Percentiles rank a stretch among this genome's conserved stretches.
Evolutionary conservation across 2,113 vertebrate species (phyloP).

Genomic region (Regulus satrapa): DNA sequence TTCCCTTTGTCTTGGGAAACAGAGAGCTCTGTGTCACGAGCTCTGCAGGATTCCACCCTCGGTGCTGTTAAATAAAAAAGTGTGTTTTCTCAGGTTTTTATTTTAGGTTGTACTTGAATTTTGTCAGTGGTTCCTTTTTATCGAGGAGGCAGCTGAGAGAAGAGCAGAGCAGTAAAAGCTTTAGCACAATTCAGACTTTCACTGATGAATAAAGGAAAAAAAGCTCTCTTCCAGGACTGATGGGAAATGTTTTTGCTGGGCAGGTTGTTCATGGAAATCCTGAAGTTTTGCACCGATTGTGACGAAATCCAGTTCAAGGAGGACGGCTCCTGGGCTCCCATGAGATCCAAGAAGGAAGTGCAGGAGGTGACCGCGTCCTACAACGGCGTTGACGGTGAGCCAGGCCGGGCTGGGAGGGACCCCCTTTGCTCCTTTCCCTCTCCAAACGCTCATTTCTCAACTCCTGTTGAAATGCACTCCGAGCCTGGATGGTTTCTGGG

Average conservation of each 20-base stretch:
- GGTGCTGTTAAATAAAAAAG: background rate
- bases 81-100: background rate
- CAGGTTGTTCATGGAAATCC: constrained; percentile 98
- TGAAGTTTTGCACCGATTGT: constrained; percentile 94
- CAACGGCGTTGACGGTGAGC: constrained; percentile 90
- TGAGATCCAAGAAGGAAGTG: constrained; percentile 95
- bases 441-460: background rate
- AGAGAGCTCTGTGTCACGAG: background rate
- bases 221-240: background rate
- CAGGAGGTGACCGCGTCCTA: constrained; percentile 89
- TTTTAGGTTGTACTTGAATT: background rate
- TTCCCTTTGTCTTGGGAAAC: background rate
- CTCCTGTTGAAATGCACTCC: too few relatives aligned
- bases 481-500: too few relatives aligned
- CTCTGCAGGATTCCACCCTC: background rate
- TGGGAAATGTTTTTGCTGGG: background rate
- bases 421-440: background rate
- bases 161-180: background rate
- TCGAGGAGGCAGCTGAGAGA: background rate
- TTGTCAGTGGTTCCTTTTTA: background rate
- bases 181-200: background rate
- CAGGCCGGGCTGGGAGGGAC: background rate
- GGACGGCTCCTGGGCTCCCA: constrained; percentile 96
- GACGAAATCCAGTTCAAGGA: constrained; percentile 99
- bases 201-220: background rate